These are phyloP conservation scores for Empidonax traillii DNA, from an alignment of 2,113 vertebrate genomes.

Conservation along the genomic window DNA sequence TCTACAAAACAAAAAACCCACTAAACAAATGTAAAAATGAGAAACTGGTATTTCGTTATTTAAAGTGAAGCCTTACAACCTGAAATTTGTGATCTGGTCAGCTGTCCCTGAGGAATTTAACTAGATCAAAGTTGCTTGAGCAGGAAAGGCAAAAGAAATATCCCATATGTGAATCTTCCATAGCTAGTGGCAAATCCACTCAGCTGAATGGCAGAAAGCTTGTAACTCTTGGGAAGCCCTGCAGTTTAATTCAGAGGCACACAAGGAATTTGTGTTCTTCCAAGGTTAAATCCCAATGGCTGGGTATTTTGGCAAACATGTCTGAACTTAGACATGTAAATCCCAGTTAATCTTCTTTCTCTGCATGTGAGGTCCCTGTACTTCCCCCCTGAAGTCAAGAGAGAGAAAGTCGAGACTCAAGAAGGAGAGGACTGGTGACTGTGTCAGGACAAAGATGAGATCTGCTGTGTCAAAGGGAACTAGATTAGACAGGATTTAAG, in stretches of 20 bases:
- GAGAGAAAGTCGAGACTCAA: background rate
- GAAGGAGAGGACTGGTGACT: background rate
- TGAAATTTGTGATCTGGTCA: background rate
- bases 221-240: background rate
- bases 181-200: background rate
- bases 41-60: background rate
- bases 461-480: background rate
- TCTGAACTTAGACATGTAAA: slow-evolving; percentile 12
- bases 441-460: background rate
- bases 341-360: slow-evolving; percentile 14
- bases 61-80: background rate
- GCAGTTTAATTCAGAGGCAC: background rate
- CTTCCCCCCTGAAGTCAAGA: background rate
- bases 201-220: background rate
- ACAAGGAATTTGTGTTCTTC: background rate
- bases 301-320: slow-evolving; percentile 8
- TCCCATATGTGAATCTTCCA: background rate
- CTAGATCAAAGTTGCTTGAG: background rate
- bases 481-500: slow-evolving; percentile 6
- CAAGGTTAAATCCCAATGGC: background rate
- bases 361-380: background rate
- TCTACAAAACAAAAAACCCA: background rate
- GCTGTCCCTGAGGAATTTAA: background rate
- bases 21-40: background rate
- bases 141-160: background rate